Base-by-base conservation (phyloP, 2,113 vertebrate genomes). In the Tricholaema leucomelas region DNA sequence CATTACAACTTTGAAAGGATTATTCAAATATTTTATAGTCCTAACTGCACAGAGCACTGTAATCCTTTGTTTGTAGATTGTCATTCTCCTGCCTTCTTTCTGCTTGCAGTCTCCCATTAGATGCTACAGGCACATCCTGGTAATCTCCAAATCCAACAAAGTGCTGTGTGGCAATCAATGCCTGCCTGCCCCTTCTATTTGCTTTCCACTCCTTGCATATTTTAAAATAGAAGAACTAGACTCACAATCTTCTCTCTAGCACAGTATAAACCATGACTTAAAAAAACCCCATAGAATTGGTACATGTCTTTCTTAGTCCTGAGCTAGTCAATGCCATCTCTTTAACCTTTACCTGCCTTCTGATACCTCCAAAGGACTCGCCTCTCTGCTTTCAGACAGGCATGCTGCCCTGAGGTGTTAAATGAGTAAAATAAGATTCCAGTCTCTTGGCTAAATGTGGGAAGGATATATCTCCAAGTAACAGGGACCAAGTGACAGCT, bases 21-120 rank as follows among this genome's bases (percentile, higher is more conserved):
- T 95, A 96, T 85, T 90, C 63, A 91, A 78, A 91, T 95, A 90
- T 78, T 83, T 95, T 92, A 8, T 85, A 87, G 73, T 74, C 40
- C 88, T 85, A 52, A 82, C 46, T 88, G 77, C 85, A 91, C 30
- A 59, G 94, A 81, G 48, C 65, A 65, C 25, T 96, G 91, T 87
- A 93, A 96, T 91, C 81, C 72, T 91, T 89, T 95, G 91, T 95
- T 97, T 97, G 95, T 83, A 96, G 65, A 91, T 91, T 94, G 95
- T 96, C 87, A 75, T 85, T 92, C 81, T 96, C 36, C 65, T 93
- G 71, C 77, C 70, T 94, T 38, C 73, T 77, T 81, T 69, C 61
- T 93, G 77, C 91, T 85, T 85, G 38, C 63, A 60, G 48, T 31
- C 70, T 94, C 85, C 92, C 64, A 66, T 92, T 54, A 95, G 82